These are phyloP conservation scores for Desmodus rotundus DNA, from an alignment of 2,113 vertebrate genomes.

Conservation along the genomic window DNA sequence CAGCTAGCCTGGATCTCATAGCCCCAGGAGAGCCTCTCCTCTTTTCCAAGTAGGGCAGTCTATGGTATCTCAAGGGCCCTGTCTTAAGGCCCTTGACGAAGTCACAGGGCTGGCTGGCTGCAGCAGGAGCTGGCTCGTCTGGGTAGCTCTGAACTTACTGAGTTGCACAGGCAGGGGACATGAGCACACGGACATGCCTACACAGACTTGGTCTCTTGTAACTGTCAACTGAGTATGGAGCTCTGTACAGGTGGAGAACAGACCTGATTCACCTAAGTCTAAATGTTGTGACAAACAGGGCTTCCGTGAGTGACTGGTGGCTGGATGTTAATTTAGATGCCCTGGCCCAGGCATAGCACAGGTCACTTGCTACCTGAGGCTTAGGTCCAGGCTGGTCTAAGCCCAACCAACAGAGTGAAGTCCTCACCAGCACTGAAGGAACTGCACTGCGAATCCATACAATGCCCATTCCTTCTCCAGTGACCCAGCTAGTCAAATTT, in stretches of 20 bases:
- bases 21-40: not conserved
- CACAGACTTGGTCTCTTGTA: not conserved
- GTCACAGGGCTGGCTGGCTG: not conserved
- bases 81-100: not conserved
- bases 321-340: not conserved
- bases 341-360: not conserved
- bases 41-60: not conserved
- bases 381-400: not conserved
- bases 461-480: not conserved
- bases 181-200: not conserved
- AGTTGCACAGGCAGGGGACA: not conserved
- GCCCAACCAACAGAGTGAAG: not conserved
- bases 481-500: not conserved
- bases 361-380: conserved; percentile 14
- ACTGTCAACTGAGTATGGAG: not conserved
- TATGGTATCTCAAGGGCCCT: not conserved
- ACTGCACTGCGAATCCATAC: not conserved
- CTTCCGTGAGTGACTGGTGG: not conserved
- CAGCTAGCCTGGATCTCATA: not conserved
- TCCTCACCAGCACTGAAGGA: not conserved
- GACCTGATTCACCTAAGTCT: not conserved
- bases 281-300: not conserved
- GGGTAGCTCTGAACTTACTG: not conserved
- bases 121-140: not conserved
- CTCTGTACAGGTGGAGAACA: conserved; percentile 2